phyloP scores from a whole-genome alignment of 2,888 invertebrate genomes.

The Ceriagrion tenellum region DNA sequence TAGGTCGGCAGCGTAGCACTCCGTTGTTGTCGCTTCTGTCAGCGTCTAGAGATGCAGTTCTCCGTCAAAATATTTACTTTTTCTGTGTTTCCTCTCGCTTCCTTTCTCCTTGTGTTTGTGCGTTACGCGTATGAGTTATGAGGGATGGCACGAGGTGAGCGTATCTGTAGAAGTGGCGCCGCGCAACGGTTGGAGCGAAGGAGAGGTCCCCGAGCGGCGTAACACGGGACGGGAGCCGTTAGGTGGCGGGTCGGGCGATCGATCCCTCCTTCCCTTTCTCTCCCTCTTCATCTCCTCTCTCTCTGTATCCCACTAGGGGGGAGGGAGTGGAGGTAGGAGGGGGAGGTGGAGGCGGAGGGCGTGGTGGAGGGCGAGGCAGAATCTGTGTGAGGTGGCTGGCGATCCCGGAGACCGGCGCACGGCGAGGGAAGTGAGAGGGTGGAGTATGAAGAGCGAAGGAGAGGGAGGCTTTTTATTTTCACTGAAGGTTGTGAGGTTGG shows the following conservation, averaged over 20 bases:
- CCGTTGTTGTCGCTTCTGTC: no score
- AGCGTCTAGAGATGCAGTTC: no score
- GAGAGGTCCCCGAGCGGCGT: background rate
- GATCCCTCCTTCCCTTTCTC: background rate
- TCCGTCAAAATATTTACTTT: no score
- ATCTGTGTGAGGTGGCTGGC: conserved; percentile 27
- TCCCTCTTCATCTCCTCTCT: background rate
- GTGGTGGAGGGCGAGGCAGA: background rate
- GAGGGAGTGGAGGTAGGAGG: background rate
- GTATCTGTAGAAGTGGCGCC: background rate
- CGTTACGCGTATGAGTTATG: background rate
- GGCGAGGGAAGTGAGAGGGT: background rate
- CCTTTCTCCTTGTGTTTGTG: background rate
- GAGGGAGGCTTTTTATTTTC: background rate
- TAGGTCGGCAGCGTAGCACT: no score
- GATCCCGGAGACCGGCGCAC: conserved; percentile 37
- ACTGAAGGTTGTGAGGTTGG: background rate
- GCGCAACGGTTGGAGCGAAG: background rate
- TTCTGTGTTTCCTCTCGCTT: background rate
- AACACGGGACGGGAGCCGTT: conserved; percentile 48
- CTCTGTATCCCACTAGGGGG: background rate
- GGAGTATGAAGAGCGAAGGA: background rate
- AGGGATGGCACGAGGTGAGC: background rate
- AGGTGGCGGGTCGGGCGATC: conserved; percentile 60
- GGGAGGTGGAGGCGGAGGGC: background rate